Evolutionary conservation across 2,113 vertebrate genomes (phyloP).

Genomic region (Eira barbara): DNA sequence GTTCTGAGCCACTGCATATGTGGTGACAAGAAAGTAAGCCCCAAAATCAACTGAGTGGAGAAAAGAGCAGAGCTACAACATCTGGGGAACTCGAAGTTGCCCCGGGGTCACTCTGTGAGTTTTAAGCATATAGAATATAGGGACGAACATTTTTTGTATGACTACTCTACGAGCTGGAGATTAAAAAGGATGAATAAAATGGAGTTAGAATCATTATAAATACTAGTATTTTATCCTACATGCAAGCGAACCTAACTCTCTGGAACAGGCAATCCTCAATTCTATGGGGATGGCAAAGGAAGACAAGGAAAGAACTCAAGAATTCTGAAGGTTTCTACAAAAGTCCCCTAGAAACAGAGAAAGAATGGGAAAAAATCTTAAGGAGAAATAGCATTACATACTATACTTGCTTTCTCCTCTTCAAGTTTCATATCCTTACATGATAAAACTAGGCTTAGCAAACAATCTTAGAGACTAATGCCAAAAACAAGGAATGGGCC

Average conservation of each 20-base stretch:
- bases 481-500: neutral
- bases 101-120: neutral
- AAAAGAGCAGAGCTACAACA: neutral
- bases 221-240: neutral
- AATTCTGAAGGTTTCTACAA: neutral
- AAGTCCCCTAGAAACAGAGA: neutral
- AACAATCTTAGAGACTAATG: neutral
- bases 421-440: neutral
- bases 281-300: neutral
- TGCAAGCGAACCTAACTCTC: neutral
- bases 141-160: neutral
- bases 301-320: neutral
- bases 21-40: neutral
- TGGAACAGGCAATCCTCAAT: neutral
- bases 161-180: neutral
- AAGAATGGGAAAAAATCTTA: neutral
- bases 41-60: neutral
- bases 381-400: neutral
- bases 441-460: neutral
- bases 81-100: neutral
- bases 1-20: neutral
- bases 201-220: neutral
- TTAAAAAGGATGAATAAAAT: neutral
- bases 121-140: neutral
- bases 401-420: neutral